These are phyloP conservation scores for Bombyx huttoni DNA, from an alignment of 2,888 invertebrate genomes.

Conservation along the genomic window DNA sequence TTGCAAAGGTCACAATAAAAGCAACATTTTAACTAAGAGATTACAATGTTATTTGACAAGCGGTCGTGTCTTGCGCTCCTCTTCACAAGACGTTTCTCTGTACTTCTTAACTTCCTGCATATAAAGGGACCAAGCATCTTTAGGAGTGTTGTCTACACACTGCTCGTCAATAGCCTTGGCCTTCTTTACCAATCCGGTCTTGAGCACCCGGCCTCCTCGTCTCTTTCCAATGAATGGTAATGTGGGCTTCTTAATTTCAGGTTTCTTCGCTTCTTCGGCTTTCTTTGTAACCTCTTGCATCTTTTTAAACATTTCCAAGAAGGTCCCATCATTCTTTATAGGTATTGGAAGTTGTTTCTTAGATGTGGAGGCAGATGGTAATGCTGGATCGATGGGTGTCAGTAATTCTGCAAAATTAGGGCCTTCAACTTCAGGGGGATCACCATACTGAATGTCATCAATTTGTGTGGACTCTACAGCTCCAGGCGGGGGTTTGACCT, in stretches of 20 bases:
- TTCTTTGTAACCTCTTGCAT: conserved; percentile 80
- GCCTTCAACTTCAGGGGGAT: conserved; percentile 59
- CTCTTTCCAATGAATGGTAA: conserved; percentile 81
- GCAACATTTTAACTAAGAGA: conserved; percentile 9
- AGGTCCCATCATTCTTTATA: conserved; percentile 92
- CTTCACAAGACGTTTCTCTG: conserved; percentile 92
- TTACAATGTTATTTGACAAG: conserved; percentile 81
- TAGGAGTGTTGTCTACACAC: conserved; percentile 75
- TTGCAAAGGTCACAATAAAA: conserved; percentile 32
- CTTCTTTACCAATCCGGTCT: conserved; percentile 92
- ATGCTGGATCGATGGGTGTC: conserved; percentile 31
- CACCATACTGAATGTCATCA: conserved; percentile 55
- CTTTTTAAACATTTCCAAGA: conserved; percentile 92
- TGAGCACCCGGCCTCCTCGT: conserved; percentile 87
- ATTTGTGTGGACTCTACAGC: conserved; percentile 40
- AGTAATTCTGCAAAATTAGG: conserved; percentile 57
- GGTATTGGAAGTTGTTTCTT: conserved; percentile 74
- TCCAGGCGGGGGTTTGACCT: conserved; percentile 53
- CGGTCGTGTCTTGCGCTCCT: conserved; percentile 91
- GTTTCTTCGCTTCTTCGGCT: conserved; percentile 43
- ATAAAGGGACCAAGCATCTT: conserved; percentile 94
- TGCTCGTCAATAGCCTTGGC: conserved; percentile 77
- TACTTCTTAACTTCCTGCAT: conserved; percentile 95
- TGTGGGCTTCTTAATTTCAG: conserved; percentile 53
- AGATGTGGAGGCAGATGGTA: conserved; percentile 37